Base-by-base conservation (phyloP, 23 tunicate genomes). In the Clavelina lepadiformis region DNA sequence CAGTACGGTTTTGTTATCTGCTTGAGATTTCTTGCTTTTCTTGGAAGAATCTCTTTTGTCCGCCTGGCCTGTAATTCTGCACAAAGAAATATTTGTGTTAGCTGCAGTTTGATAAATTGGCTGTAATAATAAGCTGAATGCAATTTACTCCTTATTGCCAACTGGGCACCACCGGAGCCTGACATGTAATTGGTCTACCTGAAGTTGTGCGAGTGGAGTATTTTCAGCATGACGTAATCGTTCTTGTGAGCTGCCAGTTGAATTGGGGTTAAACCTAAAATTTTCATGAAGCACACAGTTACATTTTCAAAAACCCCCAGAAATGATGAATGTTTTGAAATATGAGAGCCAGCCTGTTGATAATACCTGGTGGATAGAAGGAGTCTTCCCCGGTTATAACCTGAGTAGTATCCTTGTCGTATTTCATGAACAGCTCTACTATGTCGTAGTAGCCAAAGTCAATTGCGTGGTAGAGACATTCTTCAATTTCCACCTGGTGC, bases 241-340 rank as follows among this genome's bases (percentile, higher is more conserved):
- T 80, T 80, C 67, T 80, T 80, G 66, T 80, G 86, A 18, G 86
- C 86, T 2, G 86, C 86, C 44, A 80, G 63, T 31, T 80, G 86
- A 33, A 71, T 72, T 26, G 86, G 86, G 31, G 86, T 80, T 35
- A 80, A 60, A 4, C 86, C 86, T 80, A 71, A 28, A 62, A 52
- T 38, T 8, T 46, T 18, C 25, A 20, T 20, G n/a, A n/a, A n/a
- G n/a, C n/a, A n/a, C n/a, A n/a, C 11, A 41, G 11, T 11, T 8
- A 41, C 15, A 41, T 8, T 41, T 8, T 11, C 49, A 11, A 8
- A 41, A 41, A 8, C 49, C 49, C 15, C 13, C 11, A 8, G 49
- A 41, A 41, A 41, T 8, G 11, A 15, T 15, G 15, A 41, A 41
- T 15, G 13, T 41, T 41, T 15, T 15, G 49, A 15, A 11, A 41